Evolutionary conservation across 2,797 vertebrate species (phyloP), one percentile per base, ranked within the genome.

Genomic region (Malacoraja senta): DNA sequence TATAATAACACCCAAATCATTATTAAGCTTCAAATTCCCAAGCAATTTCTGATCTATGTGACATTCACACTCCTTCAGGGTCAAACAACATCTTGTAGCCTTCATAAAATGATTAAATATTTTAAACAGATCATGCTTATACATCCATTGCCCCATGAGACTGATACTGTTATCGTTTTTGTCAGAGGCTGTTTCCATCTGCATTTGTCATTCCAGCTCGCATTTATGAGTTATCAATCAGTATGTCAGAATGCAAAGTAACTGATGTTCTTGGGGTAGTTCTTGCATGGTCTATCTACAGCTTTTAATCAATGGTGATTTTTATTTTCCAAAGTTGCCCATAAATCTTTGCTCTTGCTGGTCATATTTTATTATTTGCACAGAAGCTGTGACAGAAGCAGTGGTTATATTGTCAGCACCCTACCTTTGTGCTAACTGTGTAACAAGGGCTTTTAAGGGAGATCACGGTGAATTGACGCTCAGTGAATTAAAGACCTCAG

Each of bases 31-130:
- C 97, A 98, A 98, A 98, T 98, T 97, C 97, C 24, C 98, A 97
- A 95, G 97, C 98, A 98, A 98, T 98, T 98, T 98, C 97, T 97
- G 97, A 98, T 97, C 97, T 97, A 97, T 97, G 97, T 98, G 99
- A 99, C 98, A 99, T 99, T 99, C 98, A 98, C 97, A 97, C 98
- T 98, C 98, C 98, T 99, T 98, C 98, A 99, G 98, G 98, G 99
- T 99, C 99, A 99, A 98, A 98, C 98, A 98, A 97, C 98, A 98
- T 98, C 98, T 96, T 98, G 96, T 97, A 97, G 97, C 97, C 98
- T 99, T 98, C 96, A 97, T 98, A 99, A 98, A 98, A 99, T 99
- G 97, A 99, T 99, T 99, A 99, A 99, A 99, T 99, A 99, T 99
- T 99, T 99, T 99, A 99, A 99, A 98, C 98, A 98, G 98, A 97